Conservation (phyloP, 2,797 vertebrate genomes). For the Mionectes olivaceus region DNA sequence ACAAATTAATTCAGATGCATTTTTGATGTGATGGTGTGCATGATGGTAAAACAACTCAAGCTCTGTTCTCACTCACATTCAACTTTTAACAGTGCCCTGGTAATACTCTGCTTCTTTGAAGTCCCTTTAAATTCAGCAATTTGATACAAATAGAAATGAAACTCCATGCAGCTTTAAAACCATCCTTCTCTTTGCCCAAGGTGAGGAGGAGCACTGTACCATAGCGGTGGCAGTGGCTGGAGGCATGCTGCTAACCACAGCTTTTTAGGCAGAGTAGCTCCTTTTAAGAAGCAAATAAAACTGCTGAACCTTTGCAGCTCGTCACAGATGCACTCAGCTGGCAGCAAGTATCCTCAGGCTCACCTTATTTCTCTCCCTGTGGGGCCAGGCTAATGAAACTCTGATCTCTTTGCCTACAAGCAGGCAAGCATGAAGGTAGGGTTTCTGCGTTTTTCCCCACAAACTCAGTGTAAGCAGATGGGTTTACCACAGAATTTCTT, state of each 20-base stretch:
- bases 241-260: background rate
- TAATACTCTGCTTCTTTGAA: background rate
- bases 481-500: background rate
- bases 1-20: background rate
- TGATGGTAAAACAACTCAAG: background rate
- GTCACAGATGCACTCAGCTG: background rate
- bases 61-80: background rate
- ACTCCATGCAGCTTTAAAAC: background rate
- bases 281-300: background rate
- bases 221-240: background rate
- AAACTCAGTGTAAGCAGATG: background rate
- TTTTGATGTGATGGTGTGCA: background rate
- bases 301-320: background rate
- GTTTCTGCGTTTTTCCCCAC: background rate
- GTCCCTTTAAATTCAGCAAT: background rate
- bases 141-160: background rate
- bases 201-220: background rate
- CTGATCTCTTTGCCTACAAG: background rate
- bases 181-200: background rate
- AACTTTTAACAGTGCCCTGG: background rate
- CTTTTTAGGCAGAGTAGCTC: background rate
- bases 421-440: background rate
- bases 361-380: background rate
- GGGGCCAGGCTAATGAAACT: background rate
- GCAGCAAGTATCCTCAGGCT: fast-evolving